Percentiles rank a stretch among this genome's conserved stretches.
Conservation (phyloP, 2,888 invertebrate genomes). For the Acrobasis suavella region DNA sequence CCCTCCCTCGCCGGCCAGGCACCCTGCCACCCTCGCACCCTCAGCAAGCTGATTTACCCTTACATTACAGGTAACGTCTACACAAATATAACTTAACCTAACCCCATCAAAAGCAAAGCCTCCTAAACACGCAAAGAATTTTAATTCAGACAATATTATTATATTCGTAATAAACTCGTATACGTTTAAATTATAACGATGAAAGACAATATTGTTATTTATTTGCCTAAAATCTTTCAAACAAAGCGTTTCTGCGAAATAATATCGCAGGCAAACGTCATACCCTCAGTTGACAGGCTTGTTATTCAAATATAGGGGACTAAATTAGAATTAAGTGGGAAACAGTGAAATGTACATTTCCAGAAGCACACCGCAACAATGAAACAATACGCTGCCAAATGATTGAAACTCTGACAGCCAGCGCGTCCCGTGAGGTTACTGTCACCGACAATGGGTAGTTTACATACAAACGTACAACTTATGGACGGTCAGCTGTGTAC, state of each 20-base stretch:
- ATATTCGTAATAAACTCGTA: no score
- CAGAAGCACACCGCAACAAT: constrained; percentile 34
- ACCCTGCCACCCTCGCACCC: constrained; percentile 45
- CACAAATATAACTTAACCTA: constrained; percentile 39
- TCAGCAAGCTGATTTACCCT: constrained; percentile 40
- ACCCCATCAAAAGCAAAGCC: constrained; percentile 36
- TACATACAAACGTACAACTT: constrained; percentile 29
- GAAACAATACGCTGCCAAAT: constrained; percentile 35
- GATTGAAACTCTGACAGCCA: constrained; percentile 31
- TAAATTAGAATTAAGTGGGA: constrained; percentile 33
- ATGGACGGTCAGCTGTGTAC: background rate
- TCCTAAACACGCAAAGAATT: constrained; percentile 32
- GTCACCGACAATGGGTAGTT: constrained; percentile 34
- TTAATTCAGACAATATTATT: constrained; percentile 10
- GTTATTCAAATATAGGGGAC: constrained; percentile 20
- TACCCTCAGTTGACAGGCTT: constrained; percentile 13
- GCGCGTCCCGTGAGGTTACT: constrained; percentile 32
- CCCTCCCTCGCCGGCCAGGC: constrained; percentile 36
- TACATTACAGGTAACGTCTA: constrained; percentile 46
- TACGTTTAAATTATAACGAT: background rate
- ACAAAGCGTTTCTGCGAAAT: constrained; percentile 1
- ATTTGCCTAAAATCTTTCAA: background rate
- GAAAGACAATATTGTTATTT: constrained; percentile 5
- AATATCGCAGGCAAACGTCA: constrained; percentile 6
- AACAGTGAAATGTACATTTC: constrained; percentile 35